Evolutionary conservation across 2,113 vertebrate genomes (phyloP).

Genomic region (Neopipo cinnamomea): DNA sequence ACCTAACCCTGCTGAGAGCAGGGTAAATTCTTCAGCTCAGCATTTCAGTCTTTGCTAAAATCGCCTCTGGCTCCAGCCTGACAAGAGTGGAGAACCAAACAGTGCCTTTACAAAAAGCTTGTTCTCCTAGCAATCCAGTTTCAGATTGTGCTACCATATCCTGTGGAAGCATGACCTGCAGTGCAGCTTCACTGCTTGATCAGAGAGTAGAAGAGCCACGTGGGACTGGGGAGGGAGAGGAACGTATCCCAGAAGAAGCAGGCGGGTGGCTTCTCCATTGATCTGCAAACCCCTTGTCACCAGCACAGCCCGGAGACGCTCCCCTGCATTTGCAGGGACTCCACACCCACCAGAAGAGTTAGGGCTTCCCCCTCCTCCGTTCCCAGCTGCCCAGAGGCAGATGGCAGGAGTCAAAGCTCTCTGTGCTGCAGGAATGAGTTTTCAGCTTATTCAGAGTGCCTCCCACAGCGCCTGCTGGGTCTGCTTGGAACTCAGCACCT

Average conservation of each 20-base stretch:
- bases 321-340: background rate
- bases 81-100: background rate
- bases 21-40: background rate
- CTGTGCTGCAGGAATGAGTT: background rate
- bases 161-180: background rate
- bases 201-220: background rate
- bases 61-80: background rate
- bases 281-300: background rate
- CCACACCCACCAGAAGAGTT: background rate
- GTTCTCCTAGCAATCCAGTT: background rate
- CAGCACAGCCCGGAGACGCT: background rate
- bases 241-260: background rate
- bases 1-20: background rate
- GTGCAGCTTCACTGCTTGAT: background rate
- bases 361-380: background rate
- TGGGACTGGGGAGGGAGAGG: background rate
- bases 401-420: constrained; percentile 7
- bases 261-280: accelerated
- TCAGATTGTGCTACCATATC: background rate
- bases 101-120: background rate
- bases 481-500: background rate
- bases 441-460: constrained; percentile 2
- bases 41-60: background rate
- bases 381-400: constrained; percentile 40
- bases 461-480: constrained; percentile 12